phyloP scores from a whole-genome alignment of 2,113 vertebrate species.

The Alosa alosa region DNA sequence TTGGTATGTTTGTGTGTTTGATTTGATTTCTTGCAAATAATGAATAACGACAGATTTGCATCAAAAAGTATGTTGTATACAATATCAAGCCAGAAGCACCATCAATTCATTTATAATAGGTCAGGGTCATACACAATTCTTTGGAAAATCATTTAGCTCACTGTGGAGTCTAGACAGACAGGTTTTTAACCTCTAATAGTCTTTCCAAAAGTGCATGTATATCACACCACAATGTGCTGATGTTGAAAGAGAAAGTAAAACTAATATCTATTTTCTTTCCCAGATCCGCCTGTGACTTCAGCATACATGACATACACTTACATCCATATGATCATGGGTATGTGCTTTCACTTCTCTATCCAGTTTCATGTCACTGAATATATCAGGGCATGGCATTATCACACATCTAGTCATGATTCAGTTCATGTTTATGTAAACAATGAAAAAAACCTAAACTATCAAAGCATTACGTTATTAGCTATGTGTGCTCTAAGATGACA shows the following conservation, averaged over 20 bases:
- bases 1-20: not conserved
- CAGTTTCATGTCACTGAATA: not conserved
- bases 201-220: too few species aligned
- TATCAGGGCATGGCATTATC: not conserved
- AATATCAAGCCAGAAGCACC: not conserved
- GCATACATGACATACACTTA: not conserved
- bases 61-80: not conserved
- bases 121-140: not conserved
- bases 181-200: too few species aligned
- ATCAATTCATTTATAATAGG: not conserved
- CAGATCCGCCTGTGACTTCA: not conserved
- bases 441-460: not conserved
- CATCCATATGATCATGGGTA: not conserved
- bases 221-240: not conserved
- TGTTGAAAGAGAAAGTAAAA: slow-evolving; percentile 10
- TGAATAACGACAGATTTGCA: not conserved
- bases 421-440: too few species aligned
- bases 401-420: not conserved
- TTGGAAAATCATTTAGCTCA: too few species aligned
- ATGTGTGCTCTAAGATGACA: too few species aligned
- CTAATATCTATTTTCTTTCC: not conserved
- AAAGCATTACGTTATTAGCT: not conserved
- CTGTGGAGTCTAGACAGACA: not conserved
- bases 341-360: not conserved
- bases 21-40: not conserved